Base-by-base conservation (phyloP, 92 coral and sea anemone species). In the Epizoanthus rinbou region DNA sequence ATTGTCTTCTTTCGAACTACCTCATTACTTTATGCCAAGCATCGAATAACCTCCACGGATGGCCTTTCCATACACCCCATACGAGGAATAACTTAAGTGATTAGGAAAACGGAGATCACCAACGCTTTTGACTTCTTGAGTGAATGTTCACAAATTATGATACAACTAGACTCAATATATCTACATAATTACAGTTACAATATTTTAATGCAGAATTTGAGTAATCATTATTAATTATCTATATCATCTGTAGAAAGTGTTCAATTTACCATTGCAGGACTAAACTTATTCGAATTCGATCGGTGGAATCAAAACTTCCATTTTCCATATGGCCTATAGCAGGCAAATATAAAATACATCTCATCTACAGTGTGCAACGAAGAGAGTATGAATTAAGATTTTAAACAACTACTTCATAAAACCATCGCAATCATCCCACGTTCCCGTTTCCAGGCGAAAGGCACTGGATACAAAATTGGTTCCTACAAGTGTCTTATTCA, bases 121-220 rank as follows among this genome's bases (percentile, higher is more conserved):
- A 50, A 50, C 16, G 33, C 16, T 17, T 60, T 24, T 16, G 50
- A 37, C 57, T 71, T 39, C 57, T 39, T 9, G 25, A 39, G 76
- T 24, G 15, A 37, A 11, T 57, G 24, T 8, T 25, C 19, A 76
- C 16, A 33, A 62, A 78, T 63, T 78, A 78, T 62, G 1, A 43
- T 78, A 78, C 82, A 78, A 37, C 82, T 78, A 78, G 57, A 22
- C 58, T 39, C 11, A 31, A 78, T 6, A 24, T 78, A 78, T 78
- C 82, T 78, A 78, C 82, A 78, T 78, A 78, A 78, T 78, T 78
- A 78, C 82, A 76, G 43, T 78, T 78, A 78, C 57, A 45, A 3
- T 39, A 35, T 62, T 41, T 25, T 10, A 57, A 28, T 39, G 7
- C 41, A 22, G 71, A 39, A 63, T 57, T 59, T 53, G 16, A 37